Evolutionary conservation across 2,797 vertebrate species (phyloP).

Genomic region (Limosa lapponica): DNA sequence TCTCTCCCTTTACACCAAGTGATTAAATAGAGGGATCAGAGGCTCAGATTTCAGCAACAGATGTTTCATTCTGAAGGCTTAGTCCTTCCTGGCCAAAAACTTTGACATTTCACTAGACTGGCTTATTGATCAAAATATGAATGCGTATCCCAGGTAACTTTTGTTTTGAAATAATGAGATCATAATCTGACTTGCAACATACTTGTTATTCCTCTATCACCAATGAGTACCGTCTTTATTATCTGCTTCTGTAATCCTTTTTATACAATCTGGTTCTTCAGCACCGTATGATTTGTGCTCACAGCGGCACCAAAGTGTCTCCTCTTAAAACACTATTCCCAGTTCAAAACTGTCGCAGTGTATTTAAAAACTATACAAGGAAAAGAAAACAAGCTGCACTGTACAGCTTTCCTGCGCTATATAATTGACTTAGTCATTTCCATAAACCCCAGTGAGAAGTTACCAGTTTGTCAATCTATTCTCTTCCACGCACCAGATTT

Average conservation of each 20-base stretch:
- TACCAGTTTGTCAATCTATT: constrained; percentile 10
- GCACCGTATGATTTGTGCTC: neutral
- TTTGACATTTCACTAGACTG: neutral
- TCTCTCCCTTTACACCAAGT: neutral
- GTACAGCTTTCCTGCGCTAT: neutral
- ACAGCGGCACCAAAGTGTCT: neutral
- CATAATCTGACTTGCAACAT: constrained; percentile 1
- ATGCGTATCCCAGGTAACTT: neutral
- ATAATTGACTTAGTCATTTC: neutral
- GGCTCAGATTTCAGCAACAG: constrained; percentile 11
- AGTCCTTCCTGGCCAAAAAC: neutral
- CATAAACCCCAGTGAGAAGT: constrained; percentile 35
- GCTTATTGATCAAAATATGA: constrained; percentile 4
- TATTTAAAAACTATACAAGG: constrained; percentile 27
- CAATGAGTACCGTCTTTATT: neutral
- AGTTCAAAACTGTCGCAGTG: neutral
- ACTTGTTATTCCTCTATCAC: neutral
- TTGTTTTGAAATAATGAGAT: constrained; percentile 10
- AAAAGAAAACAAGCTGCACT: constrained; percentile 6
- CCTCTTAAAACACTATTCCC: constrained; percentile 10
- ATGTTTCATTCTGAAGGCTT: neutral
- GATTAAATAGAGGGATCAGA: neutral
- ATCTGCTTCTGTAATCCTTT: neutral
- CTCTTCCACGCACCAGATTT: neutral
- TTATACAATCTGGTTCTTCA: neutral